Conservation (phyloP, 2,797 vertebrate genomes). For the Tolypeutes matacus region DNA sequence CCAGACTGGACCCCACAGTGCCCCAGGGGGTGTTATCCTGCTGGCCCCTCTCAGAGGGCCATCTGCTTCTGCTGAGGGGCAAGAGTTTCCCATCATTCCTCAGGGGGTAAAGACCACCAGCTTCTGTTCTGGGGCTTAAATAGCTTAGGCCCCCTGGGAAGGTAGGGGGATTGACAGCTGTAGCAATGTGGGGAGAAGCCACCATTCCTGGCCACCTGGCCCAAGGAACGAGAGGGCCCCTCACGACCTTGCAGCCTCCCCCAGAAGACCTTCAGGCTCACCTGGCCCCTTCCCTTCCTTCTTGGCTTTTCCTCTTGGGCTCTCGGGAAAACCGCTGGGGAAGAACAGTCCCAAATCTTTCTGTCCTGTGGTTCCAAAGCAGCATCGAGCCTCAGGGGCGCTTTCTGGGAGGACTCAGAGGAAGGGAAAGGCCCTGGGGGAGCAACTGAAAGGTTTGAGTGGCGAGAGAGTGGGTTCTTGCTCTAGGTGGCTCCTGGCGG, state of each 20-base stretch:
- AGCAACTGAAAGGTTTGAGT: neutral
- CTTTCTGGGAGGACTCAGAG: neutral
- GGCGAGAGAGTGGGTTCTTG: neutral
- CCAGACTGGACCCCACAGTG: neutral
- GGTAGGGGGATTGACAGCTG: no score
- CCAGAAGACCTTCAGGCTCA: neutral
- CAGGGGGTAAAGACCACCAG: neutral
- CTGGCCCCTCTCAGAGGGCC: neutral
- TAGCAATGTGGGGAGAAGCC: no score
- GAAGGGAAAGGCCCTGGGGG: neutral
- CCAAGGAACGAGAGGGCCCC: neutral
- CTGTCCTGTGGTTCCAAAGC: neutral
- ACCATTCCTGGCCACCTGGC: neutral
- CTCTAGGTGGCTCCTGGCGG: fast-evolving
- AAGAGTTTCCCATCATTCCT: neutral
- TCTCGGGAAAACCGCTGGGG: neutral
- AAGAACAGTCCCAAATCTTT: neutral
- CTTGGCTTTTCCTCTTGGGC: neutral
- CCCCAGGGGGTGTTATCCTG: fast-evolving
- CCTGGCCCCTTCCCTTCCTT: neutral
- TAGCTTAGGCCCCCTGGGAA: neutral
- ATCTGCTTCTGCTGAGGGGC: neutral
- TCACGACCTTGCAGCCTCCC: neutral
- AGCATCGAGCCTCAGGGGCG: neutral
- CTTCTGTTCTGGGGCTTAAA: neutral